Percentiles rank a stretch among this genome's conserved stretches.
phyloP scores from a whole-genome alignment of 1,140 invertebrate genomes.

The Stegodyphus dumicola region DNA sequence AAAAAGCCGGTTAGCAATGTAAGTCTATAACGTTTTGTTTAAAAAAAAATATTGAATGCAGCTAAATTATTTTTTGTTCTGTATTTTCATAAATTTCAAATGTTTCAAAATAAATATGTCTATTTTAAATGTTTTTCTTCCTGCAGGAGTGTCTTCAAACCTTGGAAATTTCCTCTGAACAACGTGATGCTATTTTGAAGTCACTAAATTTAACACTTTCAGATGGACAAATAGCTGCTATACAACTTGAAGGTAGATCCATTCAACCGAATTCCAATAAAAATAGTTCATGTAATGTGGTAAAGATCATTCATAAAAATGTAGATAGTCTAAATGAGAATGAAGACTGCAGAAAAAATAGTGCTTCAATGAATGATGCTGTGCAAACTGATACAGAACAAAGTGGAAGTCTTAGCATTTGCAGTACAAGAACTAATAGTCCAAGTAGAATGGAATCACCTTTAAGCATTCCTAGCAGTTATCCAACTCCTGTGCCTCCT shows the following conservation, averaged over 20 bases:
- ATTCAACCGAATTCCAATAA: background rate
- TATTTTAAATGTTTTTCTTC: background rate
- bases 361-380: background rate
- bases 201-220: slow-evolving; percentile 17
- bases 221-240: slow-evolving; percentile 3
- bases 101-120: too few species aligned
- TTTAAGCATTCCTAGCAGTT: slow-evolving; percentile 23
- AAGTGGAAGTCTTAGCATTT: background rate
- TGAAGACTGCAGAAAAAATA: background rate
- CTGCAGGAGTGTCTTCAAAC: background rate
- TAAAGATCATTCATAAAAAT: slow-evolving; percentile 14
- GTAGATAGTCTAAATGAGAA: background rate
- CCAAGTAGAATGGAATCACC: slow-evolving; percentile 15
- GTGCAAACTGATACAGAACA: background rate
- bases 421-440: slow-evolving; percentile 20
- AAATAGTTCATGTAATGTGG: background rate
- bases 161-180: background rate
- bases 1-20: too few species aligned
- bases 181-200: slow-evolving; percentile 18
- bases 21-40: too few species aligned
- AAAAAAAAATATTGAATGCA: too few species aligned
- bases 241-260: slow-evolving; percentile 1
- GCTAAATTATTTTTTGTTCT: too few species aligned
- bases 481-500: slow-evolving; percentile 29
- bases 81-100: too few species aligned